These are phyloP conservation scores for Cyclargus thomasi DNA, from an alignment of 1,140 invertebrate genomes.

Conservation along the genomic window DNA sequence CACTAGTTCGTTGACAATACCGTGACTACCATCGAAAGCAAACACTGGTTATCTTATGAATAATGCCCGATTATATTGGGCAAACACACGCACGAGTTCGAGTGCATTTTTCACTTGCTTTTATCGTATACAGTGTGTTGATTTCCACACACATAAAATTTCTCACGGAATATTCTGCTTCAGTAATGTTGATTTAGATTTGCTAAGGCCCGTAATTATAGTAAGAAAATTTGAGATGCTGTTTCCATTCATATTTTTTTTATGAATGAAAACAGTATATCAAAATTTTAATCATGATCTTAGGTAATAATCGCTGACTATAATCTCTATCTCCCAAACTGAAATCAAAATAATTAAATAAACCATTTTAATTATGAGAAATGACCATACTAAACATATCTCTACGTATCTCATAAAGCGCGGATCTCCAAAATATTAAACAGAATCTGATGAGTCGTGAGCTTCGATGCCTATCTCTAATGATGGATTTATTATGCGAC, in stretches of 20 bases:
- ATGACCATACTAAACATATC: too few relatives aligned
- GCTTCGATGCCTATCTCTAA: not conserved
- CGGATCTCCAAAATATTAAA: constrained; percentile 5
- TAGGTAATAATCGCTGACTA: too few relatives aligned
- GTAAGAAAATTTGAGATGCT: too few relatives aligned
- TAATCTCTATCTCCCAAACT: too few relatives aligned
- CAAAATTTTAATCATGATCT: too few relatives aligned
- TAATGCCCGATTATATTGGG: constrained; percentile 69
- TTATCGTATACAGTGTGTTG: constrained; percentile 51
- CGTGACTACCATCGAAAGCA: constrained; percentile 66
- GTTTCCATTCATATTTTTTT: too few relatives aligned
- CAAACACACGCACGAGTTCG: constrained; percentile 58
- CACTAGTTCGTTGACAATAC: constrained; percentile 58
- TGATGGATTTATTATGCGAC: constrained; percentile 2
- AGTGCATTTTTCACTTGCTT: constrained; percentile 65
- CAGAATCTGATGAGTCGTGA: not conserved
- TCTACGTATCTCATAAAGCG: not conserved
- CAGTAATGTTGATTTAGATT: too few relatives aligned
- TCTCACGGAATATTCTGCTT: too few relatives aligned
- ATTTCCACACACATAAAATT: not conserved
- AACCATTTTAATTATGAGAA: too few relatives aligned
- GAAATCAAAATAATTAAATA: too few relatives aligned
- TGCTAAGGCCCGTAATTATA: too few relatives aligned
- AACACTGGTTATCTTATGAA: constrained; percentile 73
- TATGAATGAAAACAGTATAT: too few relatives aligned